Evolutionary conservation across 2,797 vertebrate species (phyloP), one percentile per base, ranked within the genome.

Genomic region (Acanthis flammea): DNA sequence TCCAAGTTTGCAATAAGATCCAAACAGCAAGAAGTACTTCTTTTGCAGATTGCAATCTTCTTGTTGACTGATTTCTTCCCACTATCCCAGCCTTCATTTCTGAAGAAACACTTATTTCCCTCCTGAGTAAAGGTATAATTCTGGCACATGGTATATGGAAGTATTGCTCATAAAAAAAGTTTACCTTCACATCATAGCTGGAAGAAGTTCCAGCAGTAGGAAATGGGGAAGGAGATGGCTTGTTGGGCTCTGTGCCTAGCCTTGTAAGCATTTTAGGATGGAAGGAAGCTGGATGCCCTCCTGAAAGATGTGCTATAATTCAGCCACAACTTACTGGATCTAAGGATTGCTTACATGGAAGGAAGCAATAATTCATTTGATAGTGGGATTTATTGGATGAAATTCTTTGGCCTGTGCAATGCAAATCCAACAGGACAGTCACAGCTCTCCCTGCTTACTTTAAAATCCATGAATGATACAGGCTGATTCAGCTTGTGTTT

Each of bases 211-310:
- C 86, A 81, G 37, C 76, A 62, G 15, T 24, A 33, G 63, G 82
- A 86, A 75, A 81, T 68, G 51, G n/a, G 62, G 73, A 75, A 92
- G 78, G 83, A 71, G 54, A 91, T 94, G 76, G 73, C 55, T 96
- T 70, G 31, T 3, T 92, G 85, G 94, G 79, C 91, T 91, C 73
- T 5, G 7, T 94, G 89, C 87, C 94, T 88, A 58, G 70, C 51
- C 33, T 53, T 6, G 3, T 84, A 90, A 84, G 85, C 48, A 37
- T 33, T 94, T 51, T 4, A 78, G 81, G 50, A 68, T 70, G 79
- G 91, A 91, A 76, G 79, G 70, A 92, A 96, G 79, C 66, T 91
- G 87, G 73, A 94, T 90, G 79, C 63, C 63, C 57, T 95, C 74
- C 79, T 91, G 79, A 61, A 95, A 84, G 70, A n/a, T 66, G 48